These are phyloP conservation scores for Dissostichus mawsoni DNA, from an alignment of 2,113 vertebrate genomes.

Conservation along the genomic window DNA sequence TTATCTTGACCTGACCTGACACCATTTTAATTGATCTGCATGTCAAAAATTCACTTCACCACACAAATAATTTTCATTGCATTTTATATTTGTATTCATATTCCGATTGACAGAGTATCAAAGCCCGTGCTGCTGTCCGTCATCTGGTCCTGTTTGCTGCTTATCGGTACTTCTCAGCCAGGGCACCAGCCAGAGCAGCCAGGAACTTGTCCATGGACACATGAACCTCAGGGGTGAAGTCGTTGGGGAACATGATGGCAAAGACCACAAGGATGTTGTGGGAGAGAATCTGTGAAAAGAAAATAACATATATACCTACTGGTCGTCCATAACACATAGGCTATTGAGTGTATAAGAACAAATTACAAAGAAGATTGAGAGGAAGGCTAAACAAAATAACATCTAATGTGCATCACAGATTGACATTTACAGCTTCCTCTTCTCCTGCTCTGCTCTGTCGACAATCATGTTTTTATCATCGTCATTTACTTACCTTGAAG, in stretches of 20 bases:
- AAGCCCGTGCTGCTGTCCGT: not conserved
- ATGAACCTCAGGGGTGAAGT: conserved; percentile 82
- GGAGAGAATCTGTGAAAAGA: conserved; percentile 64
- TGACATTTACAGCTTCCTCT: not conserved
- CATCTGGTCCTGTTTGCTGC: not conserved
- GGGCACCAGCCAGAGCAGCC: conserved; percentile 60
- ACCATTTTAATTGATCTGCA: not conserved
- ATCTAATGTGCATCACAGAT: not conserved
- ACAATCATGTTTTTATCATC: not conserved
- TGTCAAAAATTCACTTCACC: not conserved
- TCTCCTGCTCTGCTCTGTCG: not conserved
- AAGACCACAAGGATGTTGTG: conserved; percentile 76
- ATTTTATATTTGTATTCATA: conserved; percentile 42
- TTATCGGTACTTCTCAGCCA: conserved; percentile 81
- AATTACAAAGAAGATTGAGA: not conserved
- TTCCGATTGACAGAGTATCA: conserved; percentile 13
- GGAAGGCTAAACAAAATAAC: not conserved
- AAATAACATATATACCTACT: not conserved
- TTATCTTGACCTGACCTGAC: not conserved
- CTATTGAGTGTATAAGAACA: not conserved
- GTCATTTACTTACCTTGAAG: conserved; percentile 82
- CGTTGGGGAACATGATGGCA: conserved; percentile 61
- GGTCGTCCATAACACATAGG: too few relatives aligned
- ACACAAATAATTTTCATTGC: conserved; percentile 24
- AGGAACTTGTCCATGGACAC: conserved; percentile 82